These are phyloP conservation scores for Drosophila antonietae DNA, from an alignment of 2,888 invertebrate species.

Conservation along the genomic window DNA sequence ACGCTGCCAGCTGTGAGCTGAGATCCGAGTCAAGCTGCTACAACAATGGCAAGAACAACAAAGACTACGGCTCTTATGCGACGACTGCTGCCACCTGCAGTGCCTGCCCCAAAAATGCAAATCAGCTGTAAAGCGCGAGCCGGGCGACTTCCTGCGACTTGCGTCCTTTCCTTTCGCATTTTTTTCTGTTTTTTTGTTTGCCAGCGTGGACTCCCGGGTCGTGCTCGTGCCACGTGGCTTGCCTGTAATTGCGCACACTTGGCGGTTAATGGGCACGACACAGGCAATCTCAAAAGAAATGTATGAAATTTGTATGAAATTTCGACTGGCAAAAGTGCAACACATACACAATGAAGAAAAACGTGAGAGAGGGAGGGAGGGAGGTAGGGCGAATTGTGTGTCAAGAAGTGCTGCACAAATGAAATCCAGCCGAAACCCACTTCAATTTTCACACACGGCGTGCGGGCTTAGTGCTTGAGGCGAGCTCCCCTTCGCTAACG, in stretches of 20 bases:
- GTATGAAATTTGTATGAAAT: constrained; percentile 76
- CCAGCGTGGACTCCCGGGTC: constrained; percentile 22
- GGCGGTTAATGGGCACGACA: constrained; percentile 79
- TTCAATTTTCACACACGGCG: constrained; percentile 31
- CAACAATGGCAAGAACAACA: constrained; percentile 20
- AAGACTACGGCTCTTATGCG: constrained; percentile 17
- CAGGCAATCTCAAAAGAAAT: constrained; percentile 75
- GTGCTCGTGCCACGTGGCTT: constrained; percentile 40
- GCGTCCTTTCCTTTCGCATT: constrained; percentile 2
- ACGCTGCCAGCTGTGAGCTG: constrained; percentile 55
- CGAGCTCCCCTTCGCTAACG: constrained; percentile 2
- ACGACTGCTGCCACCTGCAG: constrained; percentile 61
- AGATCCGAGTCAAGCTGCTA: constrained; percentile 52
- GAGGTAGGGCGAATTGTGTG: background rate
- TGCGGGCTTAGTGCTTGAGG: constrained; percentile 9
- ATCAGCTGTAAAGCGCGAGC: constrained; percentile 72
- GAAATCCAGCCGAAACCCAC: constrained; percentile 27
- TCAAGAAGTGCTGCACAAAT: constrained; percentile 22
- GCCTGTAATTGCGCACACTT: constrained; percentile 74
- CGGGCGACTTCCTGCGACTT: constrained; percentile 44
- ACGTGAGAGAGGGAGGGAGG: background rate
- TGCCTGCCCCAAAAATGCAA: constrained; percentile 73
- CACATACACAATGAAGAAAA: constrained; percentile 45
- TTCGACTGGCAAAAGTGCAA: constrained; percentile 72
- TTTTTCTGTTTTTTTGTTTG: background rate